Evolutionary conservation across 2,888 invertebrate genomes (phyloP).

Genomic region (Furcula furcula): DNA sequence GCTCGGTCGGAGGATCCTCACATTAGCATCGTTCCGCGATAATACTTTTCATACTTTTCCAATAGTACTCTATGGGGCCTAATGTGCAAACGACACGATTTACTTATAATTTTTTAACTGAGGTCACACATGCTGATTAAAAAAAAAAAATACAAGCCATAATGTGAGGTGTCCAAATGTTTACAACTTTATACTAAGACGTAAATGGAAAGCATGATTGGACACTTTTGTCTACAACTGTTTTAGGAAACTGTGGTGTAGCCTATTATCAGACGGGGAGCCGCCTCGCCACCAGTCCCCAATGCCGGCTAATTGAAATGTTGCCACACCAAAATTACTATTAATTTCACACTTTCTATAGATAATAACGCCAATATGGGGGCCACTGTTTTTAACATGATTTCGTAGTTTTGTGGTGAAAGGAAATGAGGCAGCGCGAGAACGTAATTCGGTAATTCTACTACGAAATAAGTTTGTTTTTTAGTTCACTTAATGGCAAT

Average conservation of each 20-base stretch:
- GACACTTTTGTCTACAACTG: conserved; percentile 71
- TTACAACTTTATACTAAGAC: conserved; percentile 41
- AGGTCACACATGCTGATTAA: no score
- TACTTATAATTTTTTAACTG: no score
- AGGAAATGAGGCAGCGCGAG: conserved; percentile 34
- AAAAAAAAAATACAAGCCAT: no score
- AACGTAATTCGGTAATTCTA: conserved; percentile 23
- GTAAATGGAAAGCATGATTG: conserved; percentile 77
- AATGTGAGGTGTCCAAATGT: conserved; percentile 52
- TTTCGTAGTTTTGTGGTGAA: conserved; percentile 44
- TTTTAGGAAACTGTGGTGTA: conserved; percentile 64
- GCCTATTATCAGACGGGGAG: conserved; percentile 55
- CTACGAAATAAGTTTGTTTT: no score
- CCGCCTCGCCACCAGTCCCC: conserved; percentile 41
- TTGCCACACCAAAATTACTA: conserved; percentile 62
- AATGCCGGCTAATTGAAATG: conserved; percentile 63
- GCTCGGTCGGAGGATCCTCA: no score
- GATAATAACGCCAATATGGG: conserved; percentile 47
- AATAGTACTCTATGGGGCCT: no score
- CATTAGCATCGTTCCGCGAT: no score
- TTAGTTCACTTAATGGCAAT: no score
- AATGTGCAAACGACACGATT: no score
- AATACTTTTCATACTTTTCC: no score
- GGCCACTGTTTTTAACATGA: conserved; percentile 38
- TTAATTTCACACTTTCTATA: conserved; percentile 71